Percentiles rank a stretch among this genome's conserved stretches.
These are phyloP conservation scores for Nesogale talazaci DNA, from an alignment of 2,113 vertebrate genomes.

Conservation along the genomic window DNA sequence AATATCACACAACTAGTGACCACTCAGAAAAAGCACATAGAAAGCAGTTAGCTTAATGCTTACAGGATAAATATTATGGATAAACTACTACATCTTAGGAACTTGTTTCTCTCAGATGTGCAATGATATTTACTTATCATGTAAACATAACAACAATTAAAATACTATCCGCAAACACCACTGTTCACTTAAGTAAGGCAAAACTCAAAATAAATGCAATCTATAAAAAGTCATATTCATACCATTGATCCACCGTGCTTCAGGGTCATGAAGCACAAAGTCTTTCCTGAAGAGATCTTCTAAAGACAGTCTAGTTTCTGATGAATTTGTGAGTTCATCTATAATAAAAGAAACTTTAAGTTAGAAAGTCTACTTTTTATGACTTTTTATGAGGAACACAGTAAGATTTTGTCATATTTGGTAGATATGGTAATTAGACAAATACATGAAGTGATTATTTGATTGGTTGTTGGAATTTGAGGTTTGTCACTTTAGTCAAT, in stretches of 20 bases:
- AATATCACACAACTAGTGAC: not conserved
- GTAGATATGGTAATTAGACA: not conserved
- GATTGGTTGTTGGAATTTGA: not conserved
- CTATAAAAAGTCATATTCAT: constrained; percentile 74
- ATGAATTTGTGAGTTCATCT: constrained; percentile 93
- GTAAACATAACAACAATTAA: not conserved
- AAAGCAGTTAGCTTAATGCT: not conserved
- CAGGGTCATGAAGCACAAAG: constrained; percentile 92
- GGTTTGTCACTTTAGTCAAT: not conserved
- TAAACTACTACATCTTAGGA: not conserved
- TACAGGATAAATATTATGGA: not conserved
- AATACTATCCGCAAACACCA: not conserved
- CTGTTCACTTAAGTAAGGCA: not conserved
- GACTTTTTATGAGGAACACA: not conserved
- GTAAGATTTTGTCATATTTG: not conserved
- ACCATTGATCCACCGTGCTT: constrained; percentile 97
- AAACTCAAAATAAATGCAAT: not conserved
- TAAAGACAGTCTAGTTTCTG: constrained; percentile 93
- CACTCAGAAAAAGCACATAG: not conserved
- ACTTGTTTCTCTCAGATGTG: not conserved
- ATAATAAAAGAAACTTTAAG: constrained; percentile 70
- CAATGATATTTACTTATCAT: not conserved
- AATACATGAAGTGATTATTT: not conserved
- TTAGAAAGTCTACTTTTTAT: not conserved
- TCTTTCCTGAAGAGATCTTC: constrained; percentile 96